phyloP scores from a whole-genome alignment of 37 sponge, comb jelly and placozoan species.

The Halichondria panicea region DNA sequence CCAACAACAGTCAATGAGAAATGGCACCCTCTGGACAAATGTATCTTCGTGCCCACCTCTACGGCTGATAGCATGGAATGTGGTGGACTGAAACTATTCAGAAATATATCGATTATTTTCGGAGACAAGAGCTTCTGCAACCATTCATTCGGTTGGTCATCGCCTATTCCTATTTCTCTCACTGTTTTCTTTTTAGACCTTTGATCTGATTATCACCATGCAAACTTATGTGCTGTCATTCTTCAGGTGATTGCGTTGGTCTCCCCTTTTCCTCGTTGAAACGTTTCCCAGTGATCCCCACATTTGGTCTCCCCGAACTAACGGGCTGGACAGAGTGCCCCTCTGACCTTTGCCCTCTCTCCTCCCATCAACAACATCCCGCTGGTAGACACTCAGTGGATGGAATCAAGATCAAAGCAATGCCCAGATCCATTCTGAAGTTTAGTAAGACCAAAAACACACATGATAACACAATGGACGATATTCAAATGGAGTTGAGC shows the following conservation, averaged over 20 bases:
- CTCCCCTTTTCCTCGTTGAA: conserved; percentile 34
- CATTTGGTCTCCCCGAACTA: conserved; percentile 60
- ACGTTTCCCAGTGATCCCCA: conserved; percentile 62
- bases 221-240: not conserved
- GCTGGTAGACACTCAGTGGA: not conserved
- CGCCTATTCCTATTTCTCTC: too few relatives aligned
- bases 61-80: conserved; percentile 9
- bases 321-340: conserved; percentile 15
- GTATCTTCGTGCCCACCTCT: conserved; percentile 47
- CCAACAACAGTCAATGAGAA: not conserved
- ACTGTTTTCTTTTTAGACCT: not conserved
- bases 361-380: conserved; percentile 9
- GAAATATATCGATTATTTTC: conserved; percentile 12
- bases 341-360: not conserved
- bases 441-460: not conserved
- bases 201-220: not conserved
- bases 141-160: conserved; percentile 16
- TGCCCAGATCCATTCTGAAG: not conserved
- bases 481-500: not conserved
- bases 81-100: conserved; percentile 38
- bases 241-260: conserved; percentile 53
- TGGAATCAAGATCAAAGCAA: not conserved
- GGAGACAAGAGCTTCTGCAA: conserved; percentile 17
- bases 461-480: not conserved
- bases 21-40: conserved; percentile 9